Evolutionary conservation across 2,888 invertebrate genomes (phyloP).

Genomic region (Proisotoma minuta): DNA sequence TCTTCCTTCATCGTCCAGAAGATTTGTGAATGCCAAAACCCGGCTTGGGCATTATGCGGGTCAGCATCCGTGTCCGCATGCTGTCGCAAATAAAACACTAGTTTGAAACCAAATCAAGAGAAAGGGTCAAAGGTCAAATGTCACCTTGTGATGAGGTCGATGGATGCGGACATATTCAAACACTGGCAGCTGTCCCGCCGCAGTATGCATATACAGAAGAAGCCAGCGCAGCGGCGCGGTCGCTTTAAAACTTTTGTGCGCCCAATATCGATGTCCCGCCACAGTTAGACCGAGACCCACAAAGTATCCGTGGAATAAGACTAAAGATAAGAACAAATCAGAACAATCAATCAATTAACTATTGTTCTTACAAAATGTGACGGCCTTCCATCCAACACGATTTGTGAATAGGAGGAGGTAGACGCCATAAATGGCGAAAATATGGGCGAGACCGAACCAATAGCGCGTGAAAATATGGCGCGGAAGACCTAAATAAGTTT

Average conservation of each 20-base stretch:
- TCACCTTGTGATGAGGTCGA: neutral
- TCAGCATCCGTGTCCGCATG: constrained; percentile 85
- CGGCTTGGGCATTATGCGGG: constrained; percentile 75
- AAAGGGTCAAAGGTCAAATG: neutral
- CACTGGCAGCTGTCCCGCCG: constrained; percentile 8
- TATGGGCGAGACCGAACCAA: too few species aligned
- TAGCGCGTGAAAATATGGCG: too few species aligned
- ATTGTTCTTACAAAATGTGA: too few species aligned
- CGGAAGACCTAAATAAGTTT: too few species aligned
- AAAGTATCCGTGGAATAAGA: constrained; percentile 1
- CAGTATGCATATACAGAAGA: constrained; percentile 18
- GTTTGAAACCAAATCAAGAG: neutral
- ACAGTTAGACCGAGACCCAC: constrained; percentile 12
- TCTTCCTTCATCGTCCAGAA: constrained; percentile 89
- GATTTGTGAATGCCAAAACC: constrained; percentile 93
- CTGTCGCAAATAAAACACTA: constrained; percentile 57
- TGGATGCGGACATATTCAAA: neutral
- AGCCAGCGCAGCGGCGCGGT: constrained; percentile 10
- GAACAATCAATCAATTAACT: neutral
- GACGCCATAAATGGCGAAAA: too few species aligned
- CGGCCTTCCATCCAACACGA: too few species aligned
- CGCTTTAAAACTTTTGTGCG: constrained; percentile 27
- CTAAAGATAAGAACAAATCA: neutral
- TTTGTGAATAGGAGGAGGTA: too few species aligned
- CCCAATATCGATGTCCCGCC: constrained; percentile 27